These are phyloP conservation scores for Panulirus ornatus DNA, from an alignment of 1,140 invertebrate genomes.

Conservation along the genomic window DNA sequence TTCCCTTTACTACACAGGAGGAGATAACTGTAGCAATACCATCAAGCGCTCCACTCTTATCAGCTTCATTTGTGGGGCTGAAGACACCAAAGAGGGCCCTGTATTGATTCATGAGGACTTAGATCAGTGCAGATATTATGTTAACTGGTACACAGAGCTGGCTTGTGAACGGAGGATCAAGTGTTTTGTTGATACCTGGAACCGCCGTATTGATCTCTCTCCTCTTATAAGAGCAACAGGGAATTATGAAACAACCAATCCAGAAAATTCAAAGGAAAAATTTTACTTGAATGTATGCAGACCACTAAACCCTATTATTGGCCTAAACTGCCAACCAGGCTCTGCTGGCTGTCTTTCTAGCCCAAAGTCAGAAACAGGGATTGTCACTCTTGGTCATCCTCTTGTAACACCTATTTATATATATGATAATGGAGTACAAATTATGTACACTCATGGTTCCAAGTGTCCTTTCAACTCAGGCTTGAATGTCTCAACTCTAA, in stretches of 20 bases:
- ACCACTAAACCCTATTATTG: constrained; percentile 70
- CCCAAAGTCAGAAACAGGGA: background rate
- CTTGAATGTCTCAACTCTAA: constrained; percentile 38
- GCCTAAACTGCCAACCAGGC: constrained; percentile 66
- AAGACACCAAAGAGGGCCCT: constrained; percentile 48
- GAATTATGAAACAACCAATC: constrained; percentile 68
- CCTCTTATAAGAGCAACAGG: constrained; percentile 54
- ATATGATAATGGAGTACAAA: background rate
- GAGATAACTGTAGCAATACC: constrained; percentile 57
- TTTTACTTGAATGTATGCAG: constrained; percentile 74
- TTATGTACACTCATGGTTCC: constrained; percentile 64
- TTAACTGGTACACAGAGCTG: constrained; percentile 72
- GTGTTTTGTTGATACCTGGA: constrained; percentile 68
- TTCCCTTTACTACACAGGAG: constrained; percentile 68
- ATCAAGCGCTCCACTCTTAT: constrained; percentile 60
- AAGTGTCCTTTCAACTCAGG: constrained; percentile 30
- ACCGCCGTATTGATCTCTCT: constrained; percentile 59
- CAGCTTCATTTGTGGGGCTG: constrained; percentile 71
- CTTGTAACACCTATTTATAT: constrained; percentile 21
- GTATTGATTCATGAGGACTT: constrained; percentile 67
- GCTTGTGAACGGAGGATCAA: constrained; percentile 69
- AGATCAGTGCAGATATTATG: constrained; percentile 61
- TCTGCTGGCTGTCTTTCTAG: constrained; percentile 53
- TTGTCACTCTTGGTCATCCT: constrained; percentile 60
- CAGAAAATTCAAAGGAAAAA: constrained; percentile 56